Conservation (phyloP, 2,113 vertebrate species). For the Hyperoodon ampullatus region DNA sequence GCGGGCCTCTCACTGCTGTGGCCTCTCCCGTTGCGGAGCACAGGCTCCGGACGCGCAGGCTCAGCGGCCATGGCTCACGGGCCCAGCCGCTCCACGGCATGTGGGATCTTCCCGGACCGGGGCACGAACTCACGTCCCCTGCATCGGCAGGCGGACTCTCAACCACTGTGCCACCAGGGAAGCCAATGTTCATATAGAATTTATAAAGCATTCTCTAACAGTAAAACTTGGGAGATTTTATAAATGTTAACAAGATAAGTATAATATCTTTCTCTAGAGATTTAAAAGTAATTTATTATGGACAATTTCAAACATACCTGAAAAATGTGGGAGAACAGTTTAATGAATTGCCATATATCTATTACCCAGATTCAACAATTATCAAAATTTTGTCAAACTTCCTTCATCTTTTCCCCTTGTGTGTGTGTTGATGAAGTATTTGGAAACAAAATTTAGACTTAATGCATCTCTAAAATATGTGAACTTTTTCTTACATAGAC, state of each 20-base stretch:
- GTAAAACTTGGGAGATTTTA: not conserved
- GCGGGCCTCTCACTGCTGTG: too few species aligned
- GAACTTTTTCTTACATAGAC: not conserved
- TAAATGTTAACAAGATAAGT: not conserved
- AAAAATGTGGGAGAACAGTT: not conserved
- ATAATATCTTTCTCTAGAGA: not conserved
- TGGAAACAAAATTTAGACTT: constrained; percentile 9
- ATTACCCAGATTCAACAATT: not conserved
- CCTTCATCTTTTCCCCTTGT: not conserved
- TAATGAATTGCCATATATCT: not conserved
- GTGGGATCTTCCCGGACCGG: too few species aligned
- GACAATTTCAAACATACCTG: not conserved
- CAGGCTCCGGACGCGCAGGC: too few species aligned
- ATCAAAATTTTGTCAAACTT: not conserved
- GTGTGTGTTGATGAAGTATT: not conserved
- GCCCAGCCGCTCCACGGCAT: too few species aligned
- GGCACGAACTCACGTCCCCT: too few species aligned
- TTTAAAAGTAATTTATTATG: not conserved
- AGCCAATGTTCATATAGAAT: too few species aligned
- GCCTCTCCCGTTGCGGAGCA: too few species aligned
- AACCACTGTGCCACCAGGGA: too few species aligned
- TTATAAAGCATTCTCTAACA: not conserved
- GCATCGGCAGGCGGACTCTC: too few species aligned
- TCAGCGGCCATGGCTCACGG: too few species aligned
- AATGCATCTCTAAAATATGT: not conserved